A percentile compares a stretch with the other conserved stretches of the same genome.
These are phyloP conservation scores for Parascotia fuliginaria DNA, from an alignment of 2,888 invertebrate species.

Conservation along the genomic window DNA sequence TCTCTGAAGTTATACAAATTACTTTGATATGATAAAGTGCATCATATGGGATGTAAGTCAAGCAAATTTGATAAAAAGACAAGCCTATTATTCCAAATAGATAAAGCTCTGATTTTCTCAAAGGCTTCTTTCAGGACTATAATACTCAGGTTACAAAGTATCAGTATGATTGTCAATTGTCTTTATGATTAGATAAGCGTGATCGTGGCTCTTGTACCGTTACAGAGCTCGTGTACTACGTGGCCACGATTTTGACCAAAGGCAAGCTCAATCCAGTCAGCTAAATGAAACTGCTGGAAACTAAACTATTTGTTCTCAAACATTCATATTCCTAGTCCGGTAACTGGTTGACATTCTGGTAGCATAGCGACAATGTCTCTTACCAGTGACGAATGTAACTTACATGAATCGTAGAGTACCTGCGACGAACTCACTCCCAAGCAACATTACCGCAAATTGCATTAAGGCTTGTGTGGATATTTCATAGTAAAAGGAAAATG, in stretches of 20 bases:
- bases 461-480: slow-evolving; percentile 71
- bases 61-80: not conserved
- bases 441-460: slow-evolving; percentile 79
- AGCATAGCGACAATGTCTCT: slow-evolving; percentile 1
- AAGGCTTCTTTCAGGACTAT: slow-evolving; percentile 21
- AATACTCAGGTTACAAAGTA: slow-evolving; percentile 36
- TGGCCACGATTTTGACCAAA: not conserved
- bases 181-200: slow-evolving; percentile 46
- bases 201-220: slow-evolving; percentile 45
- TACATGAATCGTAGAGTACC: slow-evolving; percentile 40
- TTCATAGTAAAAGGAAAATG: slow-evolving; percentile 54
- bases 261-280: not conserved
- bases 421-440: slow-evolving; percentile 42
- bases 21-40: too few relatives aligned
- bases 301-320: not conserved
- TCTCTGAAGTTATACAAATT: too few relatives aligned
- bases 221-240: slow-evolving; percentile 10
- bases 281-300: not conserved
- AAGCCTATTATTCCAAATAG: not conserved
- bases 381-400: slow-evolving; percentile 31
- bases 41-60: too few relatives aligned
- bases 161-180: slow-evolving; percentile 35
- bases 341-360: too few relatives aligned
- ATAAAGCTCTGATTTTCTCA: slow-evolving; percentile 4
- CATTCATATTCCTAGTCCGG: too few relatives aligned